These are phyloP conservation scores for Sinocyclocheilus anshuiensis DNA, from an alignment of 2,113 vertebrate genomes.

Conservation along the genomic window DNA sequence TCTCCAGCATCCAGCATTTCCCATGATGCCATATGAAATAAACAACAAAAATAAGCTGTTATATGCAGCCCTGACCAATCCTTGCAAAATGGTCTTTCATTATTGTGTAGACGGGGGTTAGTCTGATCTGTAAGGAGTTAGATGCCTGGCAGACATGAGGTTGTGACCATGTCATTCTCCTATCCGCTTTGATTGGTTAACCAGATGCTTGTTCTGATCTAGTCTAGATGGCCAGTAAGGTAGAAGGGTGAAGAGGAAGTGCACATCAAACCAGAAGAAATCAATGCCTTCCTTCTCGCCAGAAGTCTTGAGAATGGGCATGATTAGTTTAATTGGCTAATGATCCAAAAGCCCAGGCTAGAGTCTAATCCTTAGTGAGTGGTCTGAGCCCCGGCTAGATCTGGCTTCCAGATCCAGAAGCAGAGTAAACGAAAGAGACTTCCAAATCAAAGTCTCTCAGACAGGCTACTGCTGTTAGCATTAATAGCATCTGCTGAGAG, in stretches of 20 bases:
- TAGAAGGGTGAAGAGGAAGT: slow-evolving; percentile 52
- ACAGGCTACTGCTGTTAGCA: slow-evolving; percentile 34
- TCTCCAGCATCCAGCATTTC: not conserved
- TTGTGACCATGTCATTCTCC: slow-evolving; percentile 8
- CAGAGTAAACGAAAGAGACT: slow-evolving; percentile 47
- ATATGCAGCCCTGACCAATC: not conserved
- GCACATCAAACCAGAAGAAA: slow-evolving; percentile 66
- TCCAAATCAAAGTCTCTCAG: slow-evolving; percentile 32
- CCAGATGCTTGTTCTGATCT: slow-evolving; percentile 35
- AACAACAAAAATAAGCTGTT: not conserved
- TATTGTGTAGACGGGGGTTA: not conserved
- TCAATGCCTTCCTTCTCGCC: slow-evolving; percentile 64
- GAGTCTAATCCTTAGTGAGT: slow-evolving; percentile 62
- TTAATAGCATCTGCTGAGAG: slow-evolving; percentile 5
- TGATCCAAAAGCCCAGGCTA: slow-evolving; percentile 60
- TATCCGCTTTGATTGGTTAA: not conserved
- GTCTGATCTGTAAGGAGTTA: slow-evolving; percentile 9
- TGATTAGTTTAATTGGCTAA: slow-evolving; percentile 73
- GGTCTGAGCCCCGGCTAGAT: slow-evolving; percentile 45
- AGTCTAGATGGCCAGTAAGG: slow-evolving; percentile 16
- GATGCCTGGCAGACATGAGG: not conserved
- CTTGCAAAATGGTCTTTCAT: not conserved
- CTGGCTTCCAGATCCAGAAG: slow-evolving; percentile 46
- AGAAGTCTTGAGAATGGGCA: slow-evolving; percentile 62
- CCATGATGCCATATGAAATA: not conserved